Conservation (phyloP, 1,140 invertebrate species). For the Muscidifurax raptorellus region DNA sequence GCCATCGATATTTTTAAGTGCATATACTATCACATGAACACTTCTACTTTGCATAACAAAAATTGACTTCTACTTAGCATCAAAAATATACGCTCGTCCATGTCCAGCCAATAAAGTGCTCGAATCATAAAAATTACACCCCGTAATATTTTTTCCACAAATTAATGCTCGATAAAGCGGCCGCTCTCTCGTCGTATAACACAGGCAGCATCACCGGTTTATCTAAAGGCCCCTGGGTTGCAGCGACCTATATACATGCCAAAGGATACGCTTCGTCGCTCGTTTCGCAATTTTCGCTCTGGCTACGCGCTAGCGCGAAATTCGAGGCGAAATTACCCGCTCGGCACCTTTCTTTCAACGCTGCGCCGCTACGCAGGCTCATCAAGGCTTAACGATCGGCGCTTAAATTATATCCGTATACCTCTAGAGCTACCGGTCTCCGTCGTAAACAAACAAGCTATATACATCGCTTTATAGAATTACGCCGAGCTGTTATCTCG, state of each 20-base stretch:
- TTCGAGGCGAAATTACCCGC: neutral
- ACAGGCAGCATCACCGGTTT: neutral
- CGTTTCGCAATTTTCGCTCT: too few relatives aligned
- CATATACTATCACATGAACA: too few relatives aligned
- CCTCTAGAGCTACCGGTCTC: neutral
- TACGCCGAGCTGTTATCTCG: neutral
- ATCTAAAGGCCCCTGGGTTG: neutral
- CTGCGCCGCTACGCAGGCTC: neutral
- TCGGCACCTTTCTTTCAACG: neutral
- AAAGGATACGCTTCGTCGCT: too few relatives aligned
- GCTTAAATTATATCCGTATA: neutral
- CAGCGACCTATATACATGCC: too few relatives aligned
- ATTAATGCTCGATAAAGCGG: neutral
- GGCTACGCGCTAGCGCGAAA: neutral
- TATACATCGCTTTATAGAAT: neutral
- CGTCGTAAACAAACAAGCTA: too few relatives aligned
- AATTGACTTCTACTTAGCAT: too few relatives aligned
- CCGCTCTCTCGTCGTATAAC: neutral
- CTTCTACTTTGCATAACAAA: too few relatives aligned
- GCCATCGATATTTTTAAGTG: too few relatives aligned
- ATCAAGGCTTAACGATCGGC: constrained; percentile 5
- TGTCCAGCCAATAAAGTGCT: too few relatives aligned
- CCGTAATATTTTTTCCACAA: neutral
- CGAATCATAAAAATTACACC: too few relatives aligned
- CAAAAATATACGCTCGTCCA: too few relatives aligned